Conservation (phyloP, 2,888 invertebrate species). For the Tigriopus californicus region DNA sequence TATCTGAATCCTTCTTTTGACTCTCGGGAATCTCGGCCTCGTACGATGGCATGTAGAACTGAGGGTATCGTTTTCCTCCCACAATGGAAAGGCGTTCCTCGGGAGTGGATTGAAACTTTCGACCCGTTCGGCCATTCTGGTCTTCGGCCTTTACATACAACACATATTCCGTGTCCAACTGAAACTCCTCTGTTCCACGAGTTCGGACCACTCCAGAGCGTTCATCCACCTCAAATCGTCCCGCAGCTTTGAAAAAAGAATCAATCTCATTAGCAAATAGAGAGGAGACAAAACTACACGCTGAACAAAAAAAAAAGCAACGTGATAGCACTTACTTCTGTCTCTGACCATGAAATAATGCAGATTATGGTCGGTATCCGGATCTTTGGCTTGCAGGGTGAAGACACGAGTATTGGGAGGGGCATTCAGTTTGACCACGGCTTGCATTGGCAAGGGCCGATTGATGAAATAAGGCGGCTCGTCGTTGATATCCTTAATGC, state of each 20-base stretch:
- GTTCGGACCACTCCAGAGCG: constrained; percentile 79
- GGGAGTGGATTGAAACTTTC: constrained; percentile 71
- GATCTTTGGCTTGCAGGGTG: constrained; percentile 89
- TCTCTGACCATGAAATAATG: constrained; percentile 89
- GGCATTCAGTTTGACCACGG: constrained; percentile 86
- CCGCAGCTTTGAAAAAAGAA: constrained; percentile 29
- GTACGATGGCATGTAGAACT: constrained; percentile 88
- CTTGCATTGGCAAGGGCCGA: constrained; percentile 87
- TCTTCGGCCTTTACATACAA: constrained; percentile 89
- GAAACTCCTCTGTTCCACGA: constrained; percentile 72
- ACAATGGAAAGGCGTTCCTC: constrained; percentile 82
- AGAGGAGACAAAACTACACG: background rate
- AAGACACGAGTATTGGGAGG: constrained; percentile 88
- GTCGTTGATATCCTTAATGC: constrained; percentile 87
- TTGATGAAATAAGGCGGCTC: constrained; percentile 95
- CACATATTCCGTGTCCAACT: constrained; percentile 88
- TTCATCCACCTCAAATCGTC: constrained; percentile 66
- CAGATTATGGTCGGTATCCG: constrained; percentile 86
- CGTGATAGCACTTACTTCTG: constrained; percentile 34
- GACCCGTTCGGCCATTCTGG: constrained; percentile 80
- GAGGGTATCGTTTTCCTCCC: constrained; percentile 91
- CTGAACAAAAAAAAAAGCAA: background rate
- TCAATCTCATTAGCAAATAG: constrained; percentile 25
- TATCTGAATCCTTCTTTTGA: constrained; percentile 87
- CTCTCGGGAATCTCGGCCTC: constrained; percentile 91